These are phyloP conservation scores for Encarsia formosa DNA, from an alignment of 2,888 invertebrate genomes.

Conservation along the genomic window DNA sequence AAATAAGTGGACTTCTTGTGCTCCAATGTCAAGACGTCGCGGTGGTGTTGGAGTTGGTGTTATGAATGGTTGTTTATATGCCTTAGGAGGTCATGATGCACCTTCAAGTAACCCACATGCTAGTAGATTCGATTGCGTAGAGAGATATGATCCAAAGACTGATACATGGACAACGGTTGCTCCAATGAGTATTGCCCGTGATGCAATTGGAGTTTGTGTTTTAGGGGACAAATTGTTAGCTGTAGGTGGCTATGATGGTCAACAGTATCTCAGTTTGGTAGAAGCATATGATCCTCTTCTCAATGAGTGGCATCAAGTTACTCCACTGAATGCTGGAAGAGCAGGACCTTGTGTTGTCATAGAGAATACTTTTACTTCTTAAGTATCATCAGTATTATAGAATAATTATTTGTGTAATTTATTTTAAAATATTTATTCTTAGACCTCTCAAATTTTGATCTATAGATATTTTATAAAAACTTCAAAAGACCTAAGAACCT, in stretches of 20 bases:
- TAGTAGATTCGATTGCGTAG: slow-evolving; percentile 81
- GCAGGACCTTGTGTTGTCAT: slow-evolving; percentile 84
- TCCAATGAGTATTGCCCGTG: slow-evolving; percentile 76
- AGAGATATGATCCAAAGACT: slow-evolving; percentile 69
- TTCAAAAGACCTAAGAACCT: no score
- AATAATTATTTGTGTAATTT: no score
- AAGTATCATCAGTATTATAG: background rate
- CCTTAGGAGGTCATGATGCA: slow-evolving; percentile 90
- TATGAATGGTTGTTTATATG: slow-evolving; percentile 83
- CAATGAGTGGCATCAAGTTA: slow-evolving; percentile 71
- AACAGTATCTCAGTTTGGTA: slow-evolving; percentile 78
- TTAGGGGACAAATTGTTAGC: slow-evolving; percentile 79
- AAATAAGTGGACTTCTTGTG: slow-evolving; percentile 78
- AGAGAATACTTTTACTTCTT: slow-evolving; percentile 32
- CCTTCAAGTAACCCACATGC: slow-evolving; percentile 83
- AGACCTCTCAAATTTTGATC: no score
- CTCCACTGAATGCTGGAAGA: slow-evolving; percentile 75
- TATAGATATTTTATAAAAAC: no score
- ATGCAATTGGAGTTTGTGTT: slow-evolving; percentile 83
- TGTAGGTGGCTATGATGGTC: slow-evolving; percentile 90
- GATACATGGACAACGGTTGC: slow-evolving; percentile 87
- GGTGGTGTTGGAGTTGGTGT: slow-evolving; percentile 89
- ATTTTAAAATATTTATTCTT: no score
- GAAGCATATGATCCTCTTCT: slow-evolving; percentile 84
- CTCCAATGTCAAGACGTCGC: slow-evolving; percentile 80